Percentiles rank a stretch among this genome's conserved stretches.
Evolutionary conservation across 2,797 vertebrate species (phyloP).

Genomic region (Todus mexicanus): DNA sequence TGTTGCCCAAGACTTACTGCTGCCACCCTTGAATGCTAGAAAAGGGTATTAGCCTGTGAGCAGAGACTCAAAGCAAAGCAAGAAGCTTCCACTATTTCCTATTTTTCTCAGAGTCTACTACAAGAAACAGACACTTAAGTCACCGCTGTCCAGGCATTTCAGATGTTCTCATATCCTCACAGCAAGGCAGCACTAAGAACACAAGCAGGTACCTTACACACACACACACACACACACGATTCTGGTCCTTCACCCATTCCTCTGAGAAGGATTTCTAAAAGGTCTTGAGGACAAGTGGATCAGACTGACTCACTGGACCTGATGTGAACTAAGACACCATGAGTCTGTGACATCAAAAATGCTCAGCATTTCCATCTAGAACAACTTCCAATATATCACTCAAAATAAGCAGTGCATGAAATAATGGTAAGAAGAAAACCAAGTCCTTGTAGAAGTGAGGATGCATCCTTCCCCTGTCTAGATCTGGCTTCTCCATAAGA

Average conservation of each 20-base stretch:
- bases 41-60: not conserved
- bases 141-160: not conserved
- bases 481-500: too few relatives aligned
- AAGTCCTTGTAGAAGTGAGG: not conserved
- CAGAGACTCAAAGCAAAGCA: not conserved
- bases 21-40: not conserved
- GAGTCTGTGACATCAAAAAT: not conserved
- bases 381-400: not conserved
- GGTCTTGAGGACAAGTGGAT: not conserved
- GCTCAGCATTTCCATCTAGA: not conserved
- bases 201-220: not conserved
- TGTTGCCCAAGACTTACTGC: rapidly evolving
- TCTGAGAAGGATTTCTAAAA: not conserved
- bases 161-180: not conserved
- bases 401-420: not conserved
- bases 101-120: not conserved
- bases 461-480: not conserved
- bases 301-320: not conserved
- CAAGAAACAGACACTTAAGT: not conserved
- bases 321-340: not conserved
- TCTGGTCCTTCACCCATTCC: not conserved
- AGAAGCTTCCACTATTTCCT: not conserved
- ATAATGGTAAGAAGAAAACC: not conserved
- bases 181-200: not conserved
- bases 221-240: not conserved